Base-by-base conservation (phyloP, 2,113 vertebrate species). In the Thunnus maccoyii region DNA sequence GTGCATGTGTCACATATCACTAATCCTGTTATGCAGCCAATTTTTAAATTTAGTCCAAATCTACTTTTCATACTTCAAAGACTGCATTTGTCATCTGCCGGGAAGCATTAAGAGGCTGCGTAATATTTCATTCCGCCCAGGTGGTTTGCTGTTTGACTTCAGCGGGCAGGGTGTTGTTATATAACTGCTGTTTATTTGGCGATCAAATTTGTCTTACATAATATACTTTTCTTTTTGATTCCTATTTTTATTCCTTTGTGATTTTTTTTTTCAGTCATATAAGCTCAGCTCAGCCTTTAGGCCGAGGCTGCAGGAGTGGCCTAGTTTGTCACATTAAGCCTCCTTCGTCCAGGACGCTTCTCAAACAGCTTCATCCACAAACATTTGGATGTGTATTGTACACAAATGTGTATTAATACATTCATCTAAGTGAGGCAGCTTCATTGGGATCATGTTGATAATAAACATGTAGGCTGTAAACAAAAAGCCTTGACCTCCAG, bases 1-100 rank as follows among this genome's bases (percentile, higher is more conserved):
- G 51, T 83, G 78, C 88, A 75, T 65, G 78, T 86, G 88, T 71
- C 84, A 80, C 86, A 78, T 78, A 71, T 82, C 86, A 72, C 58
- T 54, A 44, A 68, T 62, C 58, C 67, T 55, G 55, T 77, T 70
- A 47, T 41, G 83, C 52, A 13, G 70, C 46, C 80, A 64, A 47
- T 73, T 82, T 79, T 36, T 10, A 67, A 85, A 78, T 85, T 55
- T 30, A 41, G 30, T 51, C 50, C 61, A 76, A 78, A 87, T 77
- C 80, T 60, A 67, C 44, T 54, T 70, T 76, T 71, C 66, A 51
- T 67, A 78, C 73, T 78, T 72, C 76, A 85, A 83, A 78, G 63
- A 41, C 41, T 60, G 76, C 73, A 69, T 68, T 55, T 77, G 80
- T 77, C 66, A 63, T 69, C 11, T 82, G 84, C 50, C 46, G 72